These are phyloP conservation scores for Bufo bufo DNA, from an alignment of 2,113 vertebrate species.

Conservation along the genomic window DNA sequence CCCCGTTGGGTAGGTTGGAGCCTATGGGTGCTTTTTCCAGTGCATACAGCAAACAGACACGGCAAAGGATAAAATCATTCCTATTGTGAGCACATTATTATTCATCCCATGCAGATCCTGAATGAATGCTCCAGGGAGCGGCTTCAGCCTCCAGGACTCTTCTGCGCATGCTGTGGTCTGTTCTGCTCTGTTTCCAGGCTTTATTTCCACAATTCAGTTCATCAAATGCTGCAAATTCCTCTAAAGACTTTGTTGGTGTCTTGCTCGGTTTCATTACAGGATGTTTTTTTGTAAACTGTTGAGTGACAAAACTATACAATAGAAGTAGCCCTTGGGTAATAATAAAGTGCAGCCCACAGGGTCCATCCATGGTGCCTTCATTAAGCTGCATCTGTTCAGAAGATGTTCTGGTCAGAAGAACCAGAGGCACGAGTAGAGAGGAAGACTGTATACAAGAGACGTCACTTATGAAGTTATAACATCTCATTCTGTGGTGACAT, in stretches of 20 bases:
- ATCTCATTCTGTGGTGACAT: background rate
- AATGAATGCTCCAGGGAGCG: background rate
- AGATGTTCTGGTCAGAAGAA: conserved; percentile 4
- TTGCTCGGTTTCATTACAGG: conserved; percentile 8
- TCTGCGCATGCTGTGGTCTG: background rate
- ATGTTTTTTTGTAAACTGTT: conserved; percentile 15
- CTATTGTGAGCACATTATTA: background rate
- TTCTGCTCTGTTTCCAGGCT: background rate
- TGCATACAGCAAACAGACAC: too few species aligned
- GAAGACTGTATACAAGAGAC: background rate
- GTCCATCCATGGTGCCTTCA: background rate
- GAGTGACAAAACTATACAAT: conserved; percentile 10
- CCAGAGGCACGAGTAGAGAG: too few species aligned
- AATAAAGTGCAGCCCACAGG: conserved; percentile 21
- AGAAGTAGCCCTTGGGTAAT: conserved; percentile 20
- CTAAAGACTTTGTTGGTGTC: conserved; percentile 5
- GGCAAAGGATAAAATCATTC: background rate
- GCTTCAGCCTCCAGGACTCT: background rate
- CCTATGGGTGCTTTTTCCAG: too few species aligned
- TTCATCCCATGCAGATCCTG: background rate
- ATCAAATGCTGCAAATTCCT: conserved; percentile 4
- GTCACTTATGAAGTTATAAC: background rate
- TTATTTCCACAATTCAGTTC: background rate
- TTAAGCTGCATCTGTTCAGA: conserved; percentile 24
- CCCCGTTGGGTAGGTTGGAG: too few species aligned